Evolutionary conservation across 2,113 vertebrate species (phyloP).

Genomic region (Budorcas taxicolor): DNA sequence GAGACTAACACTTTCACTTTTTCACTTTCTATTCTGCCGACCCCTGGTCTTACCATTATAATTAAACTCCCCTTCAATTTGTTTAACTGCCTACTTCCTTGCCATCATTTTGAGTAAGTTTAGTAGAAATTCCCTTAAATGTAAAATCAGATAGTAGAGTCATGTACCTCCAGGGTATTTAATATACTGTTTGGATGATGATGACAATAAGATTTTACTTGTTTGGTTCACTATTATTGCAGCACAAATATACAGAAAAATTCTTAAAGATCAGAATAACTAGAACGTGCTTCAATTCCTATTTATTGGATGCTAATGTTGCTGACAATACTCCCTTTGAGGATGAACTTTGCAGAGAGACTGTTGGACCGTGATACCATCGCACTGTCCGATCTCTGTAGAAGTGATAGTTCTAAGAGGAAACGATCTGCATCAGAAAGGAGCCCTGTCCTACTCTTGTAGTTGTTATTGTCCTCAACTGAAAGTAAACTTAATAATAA

Average conservation of each 20-base stretch:
- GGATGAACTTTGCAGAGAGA: background rate
- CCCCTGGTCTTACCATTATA: background rate
- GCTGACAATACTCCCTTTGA: background rate
- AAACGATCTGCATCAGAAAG: background rate
- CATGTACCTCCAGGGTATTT: background rate
- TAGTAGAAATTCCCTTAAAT: background rate
- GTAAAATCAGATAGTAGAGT: background rate
- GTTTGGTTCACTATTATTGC: background rate
- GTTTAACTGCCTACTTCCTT: background rate
- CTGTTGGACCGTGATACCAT: background rate
- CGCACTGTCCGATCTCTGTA: background rate
- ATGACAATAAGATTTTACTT: background rate
- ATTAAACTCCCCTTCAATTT: background rate
- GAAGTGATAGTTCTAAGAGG: background rate
- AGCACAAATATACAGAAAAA: background rate
- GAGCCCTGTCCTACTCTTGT: background rate
- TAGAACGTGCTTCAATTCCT: background rate
- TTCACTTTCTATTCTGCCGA: background rate
- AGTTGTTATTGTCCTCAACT: background rate
- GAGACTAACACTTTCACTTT: background rate
- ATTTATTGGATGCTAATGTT: background rate
- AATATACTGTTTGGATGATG: background rate
- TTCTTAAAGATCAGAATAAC: background rate
- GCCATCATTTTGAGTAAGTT: background rate
- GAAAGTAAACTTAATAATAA: background rate